phyloP scores from a whole-genome alignment of 2,797 vertebrate species.

The Brotula barbata region DNA sequence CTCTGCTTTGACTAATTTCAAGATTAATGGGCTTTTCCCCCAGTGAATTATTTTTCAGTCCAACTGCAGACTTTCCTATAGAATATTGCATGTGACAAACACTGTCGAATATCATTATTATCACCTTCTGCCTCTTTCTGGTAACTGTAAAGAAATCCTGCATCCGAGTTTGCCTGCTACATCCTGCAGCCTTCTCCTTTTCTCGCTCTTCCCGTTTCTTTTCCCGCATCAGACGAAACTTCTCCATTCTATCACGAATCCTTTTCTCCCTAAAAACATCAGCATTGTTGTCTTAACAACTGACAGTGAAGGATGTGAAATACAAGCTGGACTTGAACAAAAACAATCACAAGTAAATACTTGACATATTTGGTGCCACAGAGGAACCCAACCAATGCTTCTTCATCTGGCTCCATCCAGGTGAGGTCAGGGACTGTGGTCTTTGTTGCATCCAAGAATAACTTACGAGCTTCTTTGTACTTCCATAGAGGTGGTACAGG shows the following conservation, averaged over 20 bases:
- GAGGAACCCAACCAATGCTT: conserved; percentile 78
- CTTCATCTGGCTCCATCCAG: conserved; percentile 80
- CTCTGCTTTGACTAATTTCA: no score
- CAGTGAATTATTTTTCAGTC: neutral
- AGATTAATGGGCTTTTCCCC: neutral
- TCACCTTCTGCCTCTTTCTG: conserved; percentile 72
- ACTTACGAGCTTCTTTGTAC: conserved; percentile 75
- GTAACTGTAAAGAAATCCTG: conserved; percentile 76
- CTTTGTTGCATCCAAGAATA: conserved; percentile 73
- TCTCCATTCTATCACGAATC: conserved; percentile 71
- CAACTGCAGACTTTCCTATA: neutral
- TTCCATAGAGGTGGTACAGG: conserved; percentile 75
- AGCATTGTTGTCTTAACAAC: neutral
- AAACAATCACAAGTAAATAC: conserved; percentile 52
- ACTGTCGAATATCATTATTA: neutral
- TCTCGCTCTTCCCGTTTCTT: conserved; percentile 62
- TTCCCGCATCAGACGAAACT: conserved; percentile 64
- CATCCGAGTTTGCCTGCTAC: conserved; percentile 67
- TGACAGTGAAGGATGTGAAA: neutral
- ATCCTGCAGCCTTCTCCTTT: conserved; percentile 45
- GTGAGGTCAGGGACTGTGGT: conserved; percentile 50
- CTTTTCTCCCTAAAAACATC: conserved; percentile 65
- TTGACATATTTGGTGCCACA: conserved; percentile 65
- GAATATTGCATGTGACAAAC: neutral
- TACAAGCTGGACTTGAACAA: neutral